A percentile compares a stretch with the other conserved stretches of the same genome.
These are phyloP conservation scores for Diadumene lineata DNA, from an alignment of 92 coral and sea anemone genomes.

Conservation along the genomic window DNA sequence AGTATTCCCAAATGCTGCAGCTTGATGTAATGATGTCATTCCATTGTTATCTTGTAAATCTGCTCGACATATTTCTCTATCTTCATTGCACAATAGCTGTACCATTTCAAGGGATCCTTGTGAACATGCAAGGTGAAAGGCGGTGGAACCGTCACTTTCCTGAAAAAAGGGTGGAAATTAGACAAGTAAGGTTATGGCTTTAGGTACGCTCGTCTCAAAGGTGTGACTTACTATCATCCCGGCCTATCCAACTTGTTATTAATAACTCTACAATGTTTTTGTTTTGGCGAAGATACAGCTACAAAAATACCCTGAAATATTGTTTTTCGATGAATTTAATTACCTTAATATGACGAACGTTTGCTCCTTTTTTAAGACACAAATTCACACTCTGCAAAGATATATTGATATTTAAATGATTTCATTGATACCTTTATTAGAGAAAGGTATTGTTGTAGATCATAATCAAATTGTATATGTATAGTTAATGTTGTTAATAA, in stretches of 20 bases:
- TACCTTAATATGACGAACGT: constrained; percentile 67
- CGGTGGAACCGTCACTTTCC: constrained; percentile 80
- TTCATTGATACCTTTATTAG: not conserved
- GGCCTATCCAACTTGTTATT: too few relatives aligned
- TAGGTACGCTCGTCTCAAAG: not conserved
- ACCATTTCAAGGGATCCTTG: constrained; percentile 84
- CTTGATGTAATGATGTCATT: constrained; percentile 75
- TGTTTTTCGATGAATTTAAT: too few relatives aligned
- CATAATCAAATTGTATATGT: too few relatives aligned
- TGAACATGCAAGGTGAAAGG: constrained; percentile 77
- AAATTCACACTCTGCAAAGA: constrained; percentile 56
- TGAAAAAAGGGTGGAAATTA: too few relatives aligned
- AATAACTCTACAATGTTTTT: too few relatives aligned
- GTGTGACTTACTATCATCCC: not conserved
- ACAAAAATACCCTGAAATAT: too few relatives aligned
- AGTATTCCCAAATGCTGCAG: constrained; percentile 67
- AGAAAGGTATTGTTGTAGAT: too few relatives aligned
- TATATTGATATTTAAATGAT: too few relatives aligned
- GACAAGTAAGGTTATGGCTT: too few relatives aligned
- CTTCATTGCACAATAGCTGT: constrained; percentile 49
- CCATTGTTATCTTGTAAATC: constrained; percentile 65
- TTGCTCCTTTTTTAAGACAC: constrained; percentile 67
- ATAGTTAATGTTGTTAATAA: too few relatives aligned
- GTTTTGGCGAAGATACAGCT: too few relatives aligned
- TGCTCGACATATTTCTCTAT: constrained; percentile 46